Base-by-base conservation (phyloP, 2,888 invertebrate species). In the Malacosoma neustria region DNA sequence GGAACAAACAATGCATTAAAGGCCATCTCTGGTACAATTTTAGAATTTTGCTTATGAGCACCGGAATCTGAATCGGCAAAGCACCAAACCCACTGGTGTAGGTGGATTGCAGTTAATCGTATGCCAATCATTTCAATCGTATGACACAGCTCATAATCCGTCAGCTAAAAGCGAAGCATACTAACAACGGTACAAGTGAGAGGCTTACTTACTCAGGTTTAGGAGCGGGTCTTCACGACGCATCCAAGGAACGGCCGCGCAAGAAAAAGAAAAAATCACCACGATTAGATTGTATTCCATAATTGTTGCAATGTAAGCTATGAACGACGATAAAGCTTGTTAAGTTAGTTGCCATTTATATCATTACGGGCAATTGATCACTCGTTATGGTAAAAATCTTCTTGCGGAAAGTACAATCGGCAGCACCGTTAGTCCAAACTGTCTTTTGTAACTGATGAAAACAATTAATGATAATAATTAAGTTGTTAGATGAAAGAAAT, bases 171-270 rank as follows among this genome's bases (percentile, higher is more conserved):
- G 82, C 81, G 51, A 82, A 80, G 82, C 82, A 48, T 41, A 22
- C 49, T 45, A 48, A 44, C 51, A 53, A 53, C 48, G 48, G 6
- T 54, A 48, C 47, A 35, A 47, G 43, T 38, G 44, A 57, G 46
- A 42, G 48, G 43, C 54, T 46, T 73, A 90, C 90, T 90, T 88
- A 90, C 90, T 90, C 90, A 84, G 77, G 88, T 86, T 88, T 90
- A 79, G 87, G 88, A 82, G 89, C 89, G 79, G 88, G 89, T 77
- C 89, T 89, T 87, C 87, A 79, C 51, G 72, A 72, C 60, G 71
- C 65, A 50, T 63, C 64, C 57, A 53, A 51, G 62, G 2, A 22
- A 56, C 66, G 51, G 67, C 85, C 72, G 80, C 72, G 65, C 68
- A 69, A 64, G 63, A 65, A 72, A 71, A 61, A 66, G 9, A 22